phyloP scores from a whole-genome alignment of 2,888 invertebrate species.

The Diogma glabrata region DNA sequence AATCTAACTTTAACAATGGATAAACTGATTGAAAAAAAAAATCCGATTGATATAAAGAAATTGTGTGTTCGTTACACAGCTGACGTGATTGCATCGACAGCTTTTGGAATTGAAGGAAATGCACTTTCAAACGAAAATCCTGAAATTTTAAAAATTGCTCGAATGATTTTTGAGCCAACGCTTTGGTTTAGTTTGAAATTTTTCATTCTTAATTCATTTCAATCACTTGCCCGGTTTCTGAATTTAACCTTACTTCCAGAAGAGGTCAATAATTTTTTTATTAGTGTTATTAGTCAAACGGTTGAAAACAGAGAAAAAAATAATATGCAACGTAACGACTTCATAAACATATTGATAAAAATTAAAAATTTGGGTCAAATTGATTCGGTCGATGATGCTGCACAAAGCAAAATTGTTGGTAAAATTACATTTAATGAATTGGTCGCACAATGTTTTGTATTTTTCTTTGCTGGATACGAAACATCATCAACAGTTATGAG shows the following conservation, averaged over 20 bases:
- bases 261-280: conserved; percentile 14
- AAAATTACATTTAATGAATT: conserved; percentile 3
- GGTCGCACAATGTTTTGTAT: conserved; percentile 25
- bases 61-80: conserved; percentile 17
- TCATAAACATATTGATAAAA: conserved; percentile 18
- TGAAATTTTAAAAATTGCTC: not conserved
- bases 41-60: conserved; percentile 17
- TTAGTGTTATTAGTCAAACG: conserved; percentile 15
- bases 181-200: not conserved
- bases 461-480: conserved; percentile 39
- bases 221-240: conserved; percentile 2
- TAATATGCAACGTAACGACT: conserved; percentile 18
- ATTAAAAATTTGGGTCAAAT: conserved; percentile 7
- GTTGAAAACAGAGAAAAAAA: conserved; percentile 16
- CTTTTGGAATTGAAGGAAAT: conserved; percentile 32
- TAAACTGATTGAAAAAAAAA: too few species aligned
- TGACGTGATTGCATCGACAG: conserved; percentile 24
- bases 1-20: too few species aligned
- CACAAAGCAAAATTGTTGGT: not conserved
- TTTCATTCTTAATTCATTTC: not conserved
- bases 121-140: conserved; percentile 25
- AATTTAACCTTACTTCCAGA: conserved; percentile 13
- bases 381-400: not conserved
- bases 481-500: conserved; percentile 35
- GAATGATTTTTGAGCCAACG: not conserved